Evolutionary conservation across 1,140 invertebrate species (phyloP), one percentile per base, ranked within the genome.

Genomic region (Drosophila carrolli): DNA sequence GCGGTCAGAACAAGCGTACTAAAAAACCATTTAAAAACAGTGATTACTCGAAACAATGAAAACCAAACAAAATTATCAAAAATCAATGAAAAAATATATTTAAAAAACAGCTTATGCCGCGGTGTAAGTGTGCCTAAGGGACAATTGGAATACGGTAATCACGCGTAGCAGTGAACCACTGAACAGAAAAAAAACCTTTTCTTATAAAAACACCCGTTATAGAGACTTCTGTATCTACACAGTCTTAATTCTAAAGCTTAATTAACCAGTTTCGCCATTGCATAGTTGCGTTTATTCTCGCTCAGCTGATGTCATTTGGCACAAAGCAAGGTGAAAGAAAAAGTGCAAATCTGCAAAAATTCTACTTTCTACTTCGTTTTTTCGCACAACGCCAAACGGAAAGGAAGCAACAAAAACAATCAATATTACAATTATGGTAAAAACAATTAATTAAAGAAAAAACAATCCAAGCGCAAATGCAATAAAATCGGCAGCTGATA

Each of bases 291-390:
- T 60, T 68, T 77, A 79, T 88, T 88, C 88, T 88, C n/a, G 51
- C 27, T 62, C 84, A 86, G 83, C 83, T 88, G 83, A 88, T 88
- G 83, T 88, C 83, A 88, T 86, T 29, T 53, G 41, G 37, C 16
- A 44, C 32, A 29, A 68, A 63, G 14, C 11, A 57, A 13, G 13
- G 19, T 27, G 16, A 46, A 19, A 14, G 23, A 29, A 35, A 35
- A 16, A 37, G 29, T 60, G 32, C 32, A 19, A 37, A 60, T 63
- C 37, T 59, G 8, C 37, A 32, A 16, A n/a, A 19, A 8, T 40
- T 1, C 47, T 11, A 32, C 32, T 11, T 38, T 60, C 19, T 54
- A 32, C 41, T 29, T 32, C 40, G 11, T 29, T 48, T 16, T 32
- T 19, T 6, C 5, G 16, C 19, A 14, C 13, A 14, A 58, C 41